Evolutionary conservation across 2,888 invertebrate species (phyloP).

Genomic region (Amphipyra berbera): DNA sequence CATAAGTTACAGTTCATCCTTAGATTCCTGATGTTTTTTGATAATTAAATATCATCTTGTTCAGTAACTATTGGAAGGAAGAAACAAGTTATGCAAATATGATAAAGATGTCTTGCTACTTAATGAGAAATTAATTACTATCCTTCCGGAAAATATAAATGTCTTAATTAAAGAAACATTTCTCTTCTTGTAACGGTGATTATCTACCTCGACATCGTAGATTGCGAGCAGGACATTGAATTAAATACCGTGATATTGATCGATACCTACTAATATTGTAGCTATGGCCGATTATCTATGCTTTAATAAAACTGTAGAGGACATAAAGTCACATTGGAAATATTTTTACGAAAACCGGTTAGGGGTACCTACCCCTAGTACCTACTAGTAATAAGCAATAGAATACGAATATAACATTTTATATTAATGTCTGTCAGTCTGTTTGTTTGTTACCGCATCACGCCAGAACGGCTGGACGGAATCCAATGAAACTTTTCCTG

Average conservation of each 20-base stretch:
- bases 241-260: slow-evolving; percentile 4
- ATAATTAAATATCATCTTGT: slow-evolving; percentile 37
- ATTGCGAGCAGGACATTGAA: slow-evolving; percentile 18
- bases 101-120: slow-evolving; percentile 57
- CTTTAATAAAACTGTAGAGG: too few relatives aligned
- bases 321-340: too few relatives aligned
- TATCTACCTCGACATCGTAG: slow-evolving; percentile 30
- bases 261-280: not conserved
- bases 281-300: not conserved
- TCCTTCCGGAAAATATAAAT: slow-evolving; percentile 71
- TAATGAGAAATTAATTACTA: slow-evolving; percentile 68
- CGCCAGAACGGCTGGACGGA: too few relatives aligned
- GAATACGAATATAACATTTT: too few relatives aligned
- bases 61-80: slow-evolving; percentile 44
- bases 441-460: too few relatives aligned
- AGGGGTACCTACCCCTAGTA: too few relatives aligned
- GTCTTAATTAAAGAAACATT: slow-evolving; percentile 46
- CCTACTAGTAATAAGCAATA: too few relatives aligned
- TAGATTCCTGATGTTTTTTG: slow-evolving; percentile 20
- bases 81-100: slow-evolving; percentile 64
- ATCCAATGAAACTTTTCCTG: too few relatives aligned
- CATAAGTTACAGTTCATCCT: slow-evolving; percentile 22
- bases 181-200: slow-evolving; percentile 46
- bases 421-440: too few relatives aligned
- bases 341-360: too few relatives aligned